phyloP scores from a whole-genome alignment of 2,797 vertebrate genomes.

The Mormyrops boulengeri region DNA sequence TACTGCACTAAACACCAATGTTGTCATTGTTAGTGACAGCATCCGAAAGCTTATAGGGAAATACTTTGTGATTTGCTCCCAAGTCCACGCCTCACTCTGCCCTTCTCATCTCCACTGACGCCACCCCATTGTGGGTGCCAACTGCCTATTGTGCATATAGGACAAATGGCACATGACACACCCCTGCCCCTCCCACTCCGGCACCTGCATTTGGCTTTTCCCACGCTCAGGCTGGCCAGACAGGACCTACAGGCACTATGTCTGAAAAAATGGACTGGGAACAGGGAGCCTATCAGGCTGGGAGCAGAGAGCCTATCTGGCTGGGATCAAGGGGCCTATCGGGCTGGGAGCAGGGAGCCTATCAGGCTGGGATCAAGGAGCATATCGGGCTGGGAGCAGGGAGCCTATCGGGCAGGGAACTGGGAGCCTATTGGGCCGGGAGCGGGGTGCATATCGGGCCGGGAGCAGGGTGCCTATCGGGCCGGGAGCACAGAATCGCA shows the following conservation, averaged over 20 bases:
- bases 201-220: constrained; percentile 16
- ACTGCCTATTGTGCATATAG: background rate
- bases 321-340: background rate
- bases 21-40: background rate
- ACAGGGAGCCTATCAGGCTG: no score
- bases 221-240: background rate
- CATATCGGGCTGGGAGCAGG: no score
- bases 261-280: background rate
- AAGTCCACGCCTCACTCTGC: background rate
- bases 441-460: background rate
- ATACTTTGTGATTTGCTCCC: background rate
- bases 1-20: background rate
- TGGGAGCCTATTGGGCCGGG: background rate
- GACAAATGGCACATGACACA: background rate
- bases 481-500: no score
- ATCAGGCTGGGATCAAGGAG: background rate
- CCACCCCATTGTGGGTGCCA: background rate
- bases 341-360: background rate
- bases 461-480: no score
- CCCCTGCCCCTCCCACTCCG: background rate
- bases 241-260: background rate
- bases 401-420: background rate
- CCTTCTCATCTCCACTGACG: background rate
- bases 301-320: background rate
- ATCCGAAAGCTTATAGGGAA: background rate